Base-by-base conservation (phyloP, 2,888 invertebrate species). In the Trachelus tabidus region DNA sequence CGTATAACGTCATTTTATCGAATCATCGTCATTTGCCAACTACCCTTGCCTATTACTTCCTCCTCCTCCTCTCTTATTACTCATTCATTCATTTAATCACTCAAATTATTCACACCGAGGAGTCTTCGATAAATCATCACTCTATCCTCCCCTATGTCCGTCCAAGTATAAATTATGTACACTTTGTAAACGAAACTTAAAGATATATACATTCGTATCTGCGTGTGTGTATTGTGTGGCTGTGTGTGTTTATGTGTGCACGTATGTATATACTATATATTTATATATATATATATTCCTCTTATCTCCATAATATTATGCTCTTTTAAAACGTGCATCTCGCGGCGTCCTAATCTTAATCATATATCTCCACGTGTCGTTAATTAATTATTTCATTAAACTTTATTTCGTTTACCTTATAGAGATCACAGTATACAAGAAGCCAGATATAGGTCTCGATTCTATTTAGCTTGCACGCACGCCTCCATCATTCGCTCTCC, bases 371-470 rank as follows among this genome's bases (percentile, higher is more conserved):
- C 76, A 80, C 80, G 82, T 81, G 73, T 79, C 77, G 78, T 40
- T 81, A 82, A 82, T 81, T 85, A 84, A 85, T 87, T 85, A 84
- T 75, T 81, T 84, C 85, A 83, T 83, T 86, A 85, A 82, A 78
- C 78, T 84, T 85, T 81, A 83, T 82, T 86, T 84, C 83, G 82
- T 87, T 85, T 86, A 90, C 86, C 88, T 88, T 90, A 90, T 86
- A 89, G 90, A 92, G 91, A 92, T 91, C 91, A 91, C 91, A 91
- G 91, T 91, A 90, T 89, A 91, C 89, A 91, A 89, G 89, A 90
- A 91, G 90, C 90, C 90, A 90, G 89, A 91, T 91, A 89, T 86
- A 89, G 87, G 86, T 89, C 87, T 87, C 87, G 83, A 86, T 88
- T 86, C 84, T 87, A 85, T 86, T 85, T 82, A 71, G 34, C 33